Evolutionary conservation across 2,797 vertebrate species (phyloP), one percentile per base, ranked within the genome.

Genomic region (Scyliorhinus canicula): DNA sequence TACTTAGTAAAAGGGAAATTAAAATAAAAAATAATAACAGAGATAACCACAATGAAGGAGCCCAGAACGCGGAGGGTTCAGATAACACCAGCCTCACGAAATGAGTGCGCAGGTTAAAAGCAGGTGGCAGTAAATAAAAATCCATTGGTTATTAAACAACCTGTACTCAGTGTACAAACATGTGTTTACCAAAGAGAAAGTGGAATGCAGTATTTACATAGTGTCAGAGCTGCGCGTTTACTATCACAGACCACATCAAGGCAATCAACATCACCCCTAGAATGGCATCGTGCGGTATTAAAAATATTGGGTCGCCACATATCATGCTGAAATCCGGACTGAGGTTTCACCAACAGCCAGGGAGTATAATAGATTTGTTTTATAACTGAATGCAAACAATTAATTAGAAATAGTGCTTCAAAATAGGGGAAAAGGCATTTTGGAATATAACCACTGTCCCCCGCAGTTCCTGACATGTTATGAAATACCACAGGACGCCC

Each of bases 401-500:
- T 94, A 94, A 94, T 94, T 74, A n/a, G 93, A 74, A 94, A 55
- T 5, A 71, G 93, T 40, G 65, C 28, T 94, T 69, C 14, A 93
- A 52, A 74, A 94, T 94, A 74, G n/a, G 5, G 44, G 28, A 9
- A 67, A 93, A 65, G 44, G 63, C 44, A 44, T 35, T 94, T 94
- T 71, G 67, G 16, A 94, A 74, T 47, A n/a, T 35, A 94, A 21
- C 67, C 35, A 35, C 31, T 94, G 52, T 88, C 47, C 31, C 28
- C 67, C 93, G 55, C 69, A 52, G 93, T 55, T n/a, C 67, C 67
- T 74, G 93, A 74, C 67, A 74, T 90, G 86, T 90, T 90, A 90
- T 74, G 93, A 55, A 94, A 74, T 71, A 74, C 63, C 93, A 94
- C 93, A n/a, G 67, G 93, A 94, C 93, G 93, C 67, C 35, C 93